Evolutionary conservation across 1,140 invertebrate species (phyloP), one percentile per base, ranked within the genome.

Genomic region (Bradysia coprophila): DNA sequence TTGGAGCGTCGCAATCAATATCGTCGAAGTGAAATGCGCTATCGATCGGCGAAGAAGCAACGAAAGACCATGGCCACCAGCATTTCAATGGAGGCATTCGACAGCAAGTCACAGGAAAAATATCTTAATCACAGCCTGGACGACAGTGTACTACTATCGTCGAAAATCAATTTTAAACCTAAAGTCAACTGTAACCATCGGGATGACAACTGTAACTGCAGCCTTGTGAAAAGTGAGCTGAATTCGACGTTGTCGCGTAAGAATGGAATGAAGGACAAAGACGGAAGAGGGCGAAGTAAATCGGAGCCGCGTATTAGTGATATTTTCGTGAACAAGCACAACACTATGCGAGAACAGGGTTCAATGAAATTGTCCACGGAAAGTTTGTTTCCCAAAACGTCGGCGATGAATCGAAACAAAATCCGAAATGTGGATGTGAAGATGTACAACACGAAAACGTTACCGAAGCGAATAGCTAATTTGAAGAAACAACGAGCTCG

Each of bases 1-100:
- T 63, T 93, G 34, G 87, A 94, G 55, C 80, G 82, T 71, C 81
- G 58, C 22, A 60, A 61, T 41, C 52, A 57, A 3, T 60, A 55
- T 38, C 49, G 58, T 1, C 51, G 58, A 31, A 61, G 57, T 34
- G 58, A 61, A 44, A 56, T 61, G 3, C 53, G 58, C 3, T 57
- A 66, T 75, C 46, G 80, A 75, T 51, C 70, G 68, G n/a, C n/a
- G n/a, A 55, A 78, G 78, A 46, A 68, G 76, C 57, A 57, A 38
- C 49, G 56, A 11, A 61, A 60, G 45, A 55, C 55, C 5, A 45
- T 59, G n/a, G 16, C 9, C n/a, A 4, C 6, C 20, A 39, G 38
- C 23, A 21, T 23, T 22, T 39, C 38, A n/a, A 39, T 22, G 20
- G 38, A 21, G 9, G 38, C 22, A 11, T 16, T 36, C 5, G n/a